These are phyloP conservation scores for Esox niger DNA, from an alignment of 2,113 vertebrate genomes.

Conservation along the genomic window DNA sequence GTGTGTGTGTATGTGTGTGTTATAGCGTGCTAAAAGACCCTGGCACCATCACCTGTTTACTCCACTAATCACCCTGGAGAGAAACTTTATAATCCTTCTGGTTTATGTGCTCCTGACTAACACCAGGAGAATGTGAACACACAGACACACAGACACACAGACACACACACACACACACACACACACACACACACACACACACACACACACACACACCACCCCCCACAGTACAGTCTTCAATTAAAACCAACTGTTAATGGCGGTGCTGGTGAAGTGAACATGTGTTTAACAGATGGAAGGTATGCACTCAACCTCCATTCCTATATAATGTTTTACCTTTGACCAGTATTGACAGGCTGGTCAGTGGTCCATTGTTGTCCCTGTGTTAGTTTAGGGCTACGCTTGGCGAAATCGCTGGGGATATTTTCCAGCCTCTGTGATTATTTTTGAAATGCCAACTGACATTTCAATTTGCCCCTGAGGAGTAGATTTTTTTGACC, in stretches of 20 bases:
- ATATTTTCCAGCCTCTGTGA: too few species aligned
- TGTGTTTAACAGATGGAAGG: constrained; percentile 18
- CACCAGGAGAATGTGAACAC: constrained; percentile 54
- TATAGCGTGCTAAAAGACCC: constrained; percentile 44
- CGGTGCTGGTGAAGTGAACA: constrained; percentile 22
- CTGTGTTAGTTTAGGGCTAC: too few species aligned
- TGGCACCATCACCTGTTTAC: constrained; percentile 71
- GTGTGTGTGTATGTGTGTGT: constrained; percentile 60
- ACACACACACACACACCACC: neutral
- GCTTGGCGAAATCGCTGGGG: too few species aligned
- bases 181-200: neutral
- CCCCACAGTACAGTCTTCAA: constrained; percentile 43
- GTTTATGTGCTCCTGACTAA: constrained; percentile 74
- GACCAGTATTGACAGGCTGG: too few species aligned
- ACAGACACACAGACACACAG: neutral
- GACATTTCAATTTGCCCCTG: too few species aligned
- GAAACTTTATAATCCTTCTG: constrained; percentile 69
- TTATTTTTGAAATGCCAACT: too few species aligned
- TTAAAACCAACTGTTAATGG: constrained; percentile 62
- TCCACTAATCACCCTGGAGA: constrained; percentile 63
- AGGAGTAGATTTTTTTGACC: too few species aligned
- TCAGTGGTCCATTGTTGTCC: too few species aligned
- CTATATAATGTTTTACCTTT: too few species aligned
- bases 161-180: neutral
- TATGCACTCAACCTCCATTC: too few species aligned